Evolutionary conservation across 2,888 invertebrate species (phyloP), one percentile per base, ranked within the genome.

Genomic region (Nomada fucata): DNA sequence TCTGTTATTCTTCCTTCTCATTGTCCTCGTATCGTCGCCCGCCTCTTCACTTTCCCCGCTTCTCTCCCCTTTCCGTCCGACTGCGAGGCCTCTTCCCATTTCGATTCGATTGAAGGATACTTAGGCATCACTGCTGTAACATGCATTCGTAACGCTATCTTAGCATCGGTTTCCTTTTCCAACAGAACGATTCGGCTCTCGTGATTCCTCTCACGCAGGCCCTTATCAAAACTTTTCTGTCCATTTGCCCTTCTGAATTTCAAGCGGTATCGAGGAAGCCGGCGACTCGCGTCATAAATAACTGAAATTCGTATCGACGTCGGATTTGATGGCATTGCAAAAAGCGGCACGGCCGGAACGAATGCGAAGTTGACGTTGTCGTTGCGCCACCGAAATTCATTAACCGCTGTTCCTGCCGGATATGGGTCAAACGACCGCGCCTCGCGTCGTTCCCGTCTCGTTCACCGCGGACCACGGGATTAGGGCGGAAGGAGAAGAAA

Each of bases 201-300:
- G 69, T 53, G 52, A 73, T 76, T 76, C 71, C 18, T 55, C 57
- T 75, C 59, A 44, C 73, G 73, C 13, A 63, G 68, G 60, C 77
- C 72, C 76, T 75, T 76, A 68, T 74, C 84, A 68, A 75, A 68
- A 69, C 81, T 75, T 81, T 75, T 79, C 64, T 68, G 47, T 70
- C 72, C 74, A 69, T 85, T 75, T 55, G 65, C 64, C 61, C 64
- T 76, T 60, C 53, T 59, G 75, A 79, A 71, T 76, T 71, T 71
- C 29, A 60, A 79, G n/a, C 71, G 71, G n/a, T 47, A 72, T 55
- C 60, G 72, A 53, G 52, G 7, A 60, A 67, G 18, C 72, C 26
- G 52, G 20, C 57, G 18, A 13, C 13, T 15, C 55, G 53, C 50
- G 42, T 47, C 65, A 59, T 63, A 63, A 81, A 71, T 76, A 82